These are phyloP conservation scores for Trachelus stipa DNA, from an alignment of 2,888 invertebrate genomes.

Conservation along the genomic window DNA sequence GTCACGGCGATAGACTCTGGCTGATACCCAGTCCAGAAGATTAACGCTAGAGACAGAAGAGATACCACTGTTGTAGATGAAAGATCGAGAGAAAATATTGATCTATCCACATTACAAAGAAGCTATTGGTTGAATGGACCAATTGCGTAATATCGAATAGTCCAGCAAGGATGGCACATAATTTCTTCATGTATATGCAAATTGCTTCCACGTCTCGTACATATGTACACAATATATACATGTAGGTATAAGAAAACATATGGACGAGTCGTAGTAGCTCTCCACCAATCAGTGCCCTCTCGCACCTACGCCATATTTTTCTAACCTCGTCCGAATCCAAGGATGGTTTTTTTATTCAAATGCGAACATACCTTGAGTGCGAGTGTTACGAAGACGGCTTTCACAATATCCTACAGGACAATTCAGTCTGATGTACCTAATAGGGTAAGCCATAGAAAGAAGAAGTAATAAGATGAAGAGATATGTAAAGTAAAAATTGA, in stretches of 20 bases:
- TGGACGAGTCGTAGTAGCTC: not conserved
- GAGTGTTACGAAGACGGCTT: not conserved
- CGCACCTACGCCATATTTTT: constrained; percentile 14
- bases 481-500: not conserved
- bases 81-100: not conserved
- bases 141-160: not conserved
- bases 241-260: not conserved
- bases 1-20: not conserved
- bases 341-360: constrained; percentile 12
- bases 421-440: not conserved
- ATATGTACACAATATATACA: not conserved
- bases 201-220: not conserved
- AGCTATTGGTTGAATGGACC: not conserved
- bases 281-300: not conserved
- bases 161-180: not conserved
- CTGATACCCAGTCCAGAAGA: not conserved
- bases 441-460: not conserved
- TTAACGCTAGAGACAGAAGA: not conserved
- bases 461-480: not conserved
- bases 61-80: not conserved
- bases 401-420: not conserved
- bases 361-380: not conserved
- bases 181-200: not conserved
- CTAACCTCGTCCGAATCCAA: constrained; percentile 9
- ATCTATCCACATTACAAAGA: not conserved